A percentile compares a stretch with the other conserved stretches of the same genome.
phyloP scores from a whole-genome alignment of 2,113 vertebrate species.

The Thamnaconus septentrionalis region DNA sequence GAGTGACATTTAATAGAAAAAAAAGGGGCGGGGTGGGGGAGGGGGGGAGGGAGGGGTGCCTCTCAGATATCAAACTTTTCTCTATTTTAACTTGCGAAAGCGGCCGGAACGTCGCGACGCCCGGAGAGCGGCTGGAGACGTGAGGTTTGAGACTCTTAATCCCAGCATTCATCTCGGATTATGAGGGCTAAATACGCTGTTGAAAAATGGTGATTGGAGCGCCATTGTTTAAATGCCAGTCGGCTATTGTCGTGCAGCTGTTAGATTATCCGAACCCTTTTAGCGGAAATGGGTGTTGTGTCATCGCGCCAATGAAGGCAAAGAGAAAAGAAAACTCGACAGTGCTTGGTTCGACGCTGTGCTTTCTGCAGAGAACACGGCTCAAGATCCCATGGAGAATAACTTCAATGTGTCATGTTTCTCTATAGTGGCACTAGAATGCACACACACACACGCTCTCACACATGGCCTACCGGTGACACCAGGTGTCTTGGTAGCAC shows the following conservation, averaged over 20 bases:
- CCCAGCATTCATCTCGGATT: conserved; percentile 31
- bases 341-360: no score
- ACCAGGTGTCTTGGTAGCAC: conserved; percentile 8
- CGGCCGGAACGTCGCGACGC: conserved; percentile 2
- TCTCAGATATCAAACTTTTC: neutral
- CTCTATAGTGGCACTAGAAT: neutral
- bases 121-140: conserved; percentile 15
- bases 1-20: conserved; percentile 22
- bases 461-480: no score
- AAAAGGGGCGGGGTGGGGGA: neutral
- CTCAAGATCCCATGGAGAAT: conserved; percentile 4
- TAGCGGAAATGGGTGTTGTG: neutral
- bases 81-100: conserved; percentile 23
- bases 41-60: neutral
- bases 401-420: conserved; percentile 12
- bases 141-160: conserved; percentile 26
- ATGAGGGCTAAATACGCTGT: conserved; percentile 6
- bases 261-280: conserved; percentile 24
- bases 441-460: neutral
- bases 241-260: neutral
- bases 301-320: neutral
- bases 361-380: neutral
- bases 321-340: neutral
- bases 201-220: no score
- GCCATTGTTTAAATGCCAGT: conserved; percentile 28